Evolutionary conservation across 1,140 invertebrate species (phyloP).

Genomic region (Gonioctena quinquepunctata): DNA sequence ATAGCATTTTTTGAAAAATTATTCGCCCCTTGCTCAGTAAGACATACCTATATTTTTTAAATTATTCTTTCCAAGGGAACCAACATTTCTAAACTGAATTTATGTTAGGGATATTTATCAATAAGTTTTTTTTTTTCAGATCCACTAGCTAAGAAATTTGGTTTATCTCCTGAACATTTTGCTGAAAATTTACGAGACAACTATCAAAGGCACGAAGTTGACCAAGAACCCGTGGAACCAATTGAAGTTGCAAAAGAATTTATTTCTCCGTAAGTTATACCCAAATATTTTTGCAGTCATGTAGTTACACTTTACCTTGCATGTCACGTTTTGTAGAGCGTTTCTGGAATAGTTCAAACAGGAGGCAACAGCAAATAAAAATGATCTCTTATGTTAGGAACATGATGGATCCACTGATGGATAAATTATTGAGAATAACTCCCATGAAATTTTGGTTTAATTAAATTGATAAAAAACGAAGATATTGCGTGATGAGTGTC

Average conservation of each 20-base stretch:
- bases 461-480: too few relatives aligned
- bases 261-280: constrained; percentile 44
- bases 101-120: background rate
- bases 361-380: too few relatives aligned
- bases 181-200: constrained; percentile 96
- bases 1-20: background rate
- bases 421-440: too few relatives aligned
- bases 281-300: too few relatives aligned
- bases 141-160: constrained; percentile 88
- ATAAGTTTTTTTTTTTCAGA: constrained; percentile 53
- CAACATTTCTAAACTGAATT: background rate
- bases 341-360: too few relatives aligned
- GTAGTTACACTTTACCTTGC: too few relatives aligned
- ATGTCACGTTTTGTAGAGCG: too few relatives aligned
- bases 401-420: too few relatives aligned
- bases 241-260: constrained; percentile 78
- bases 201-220: constrained; percentile 96
- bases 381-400: too few relatives aligned
- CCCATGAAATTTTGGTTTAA: too few relatives aligned
- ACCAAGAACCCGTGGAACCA: constrained; percentile 84
- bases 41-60: background rate
- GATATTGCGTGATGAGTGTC: too few relatives aligned
- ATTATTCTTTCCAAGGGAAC: background rate
- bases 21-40: background rate
- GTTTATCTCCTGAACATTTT: constrained; percentile 93